Evolutionary conservation across 2,797 vertebrate genomes (phyloP), one percentile per base, ranked within the genome.

Genomic region (Enteromius anoplus): DNA sequence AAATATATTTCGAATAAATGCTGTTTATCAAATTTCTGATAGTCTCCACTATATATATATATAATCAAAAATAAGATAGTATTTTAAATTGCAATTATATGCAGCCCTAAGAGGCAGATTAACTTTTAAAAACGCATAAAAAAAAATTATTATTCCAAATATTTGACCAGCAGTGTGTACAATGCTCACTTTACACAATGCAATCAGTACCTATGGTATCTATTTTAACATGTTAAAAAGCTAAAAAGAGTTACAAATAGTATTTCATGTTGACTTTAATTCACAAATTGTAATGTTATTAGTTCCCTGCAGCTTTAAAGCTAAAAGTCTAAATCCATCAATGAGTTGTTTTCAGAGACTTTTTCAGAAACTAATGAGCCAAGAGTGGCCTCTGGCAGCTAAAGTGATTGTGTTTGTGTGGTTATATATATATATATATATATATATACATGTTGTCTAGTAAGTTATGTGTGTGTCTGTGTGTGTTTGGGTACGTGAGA

Each of bases 321-420:
- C 49, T 71, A 45, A 65, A 14, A 37, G 32, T 75, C 37, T 68
- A 5, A 72, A 37, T 23, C 10, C 42, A 51, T 82, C 62, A 45
- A 1, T 32, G 83, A 62, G 42, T 83, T 42, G 32, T 78, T 83
- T 69, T 72, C 26, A 6, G 32, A 60, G 29, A 29, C 76, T 40
- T 65, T 69, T 23, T 64, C 37, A 81, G 19, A 73, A 78, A 64
- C 55, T n/a, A 45, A 73, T 53, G 69, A 75, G 75, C 69, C 85
- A 11, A 55, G 23, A 60, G 26, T 32, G 53, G 55, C 65, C 55
- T 76, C 40, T 45, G 85, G 83, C 86, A 84, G 76, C 78, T 85
- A 17, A 47, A 58, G 21, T 60, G 64, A 83, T 77, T 71, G 45
- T 47, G 64, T 37, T 19, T 55, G 21, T 62, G 34, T 62, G 49